Base-by-base conservation (phyloP, 53 echinoderm and acorn worm species). In the Patiria pectinifera region DNA sequence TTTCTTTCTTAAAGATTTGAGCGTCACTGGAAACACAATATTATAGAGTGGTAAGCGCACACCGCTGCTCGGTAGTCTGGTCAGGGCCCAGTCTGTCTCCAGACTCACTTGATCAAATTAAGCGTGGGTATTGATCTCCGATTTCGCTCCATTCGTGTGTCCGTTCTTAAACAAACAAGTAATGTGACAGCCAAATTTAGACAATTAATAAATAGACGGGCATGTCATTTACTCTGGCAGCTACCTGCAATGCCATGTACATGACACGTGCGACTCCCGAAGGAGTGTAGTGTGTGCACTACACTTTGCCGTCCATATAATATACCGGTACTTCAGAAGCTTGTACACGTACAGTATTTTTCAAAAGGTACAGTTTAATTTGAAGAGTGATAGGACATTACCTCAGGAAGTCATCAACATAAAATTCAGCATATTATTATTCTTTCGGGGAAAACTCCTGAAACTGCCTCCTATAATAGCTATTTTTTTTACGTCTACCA, bases 151-250 rank as follows among this genome's bases (percentile, higher is more conserved):
- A 6, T 78, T 19, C 78, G 62, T 18, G 61, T 60, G 60, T 35
- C n/a, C 13, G 8, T 53, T 58, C 59, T 58, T 88, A 88, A 88
- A 88, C 12, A 88, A 88, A 88, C 88, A 88, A 26, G 88, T 88
- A 78, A 88, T 78, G 77, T 88, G 88, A 88, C 88, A 88, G 77
- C 16, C 88, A 78, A 88, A 88, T 88, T 88, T 88, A 88, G 60
- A 44, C 88, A 88, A 88, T 88, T 88, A 88, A 88, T 78, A 88
- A 77, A 84, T 49, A 86, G 8, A 86, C 48, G 72, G 53, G 22
- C 86, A 75, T 53, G 76, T 86, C 86, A 86, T 74, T 85, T 85
- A 43, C 86, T 49, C 48, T 75, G 86, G 76, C 62, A 24, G 74
- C 16, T 22, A 72, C 59, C 58, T 6, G 24, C 15, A 66, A 15